Evolutionary conservation across 2,113 vertebrate species (phyloP).

Genomic region (Festucalex cinctus): DNA sequence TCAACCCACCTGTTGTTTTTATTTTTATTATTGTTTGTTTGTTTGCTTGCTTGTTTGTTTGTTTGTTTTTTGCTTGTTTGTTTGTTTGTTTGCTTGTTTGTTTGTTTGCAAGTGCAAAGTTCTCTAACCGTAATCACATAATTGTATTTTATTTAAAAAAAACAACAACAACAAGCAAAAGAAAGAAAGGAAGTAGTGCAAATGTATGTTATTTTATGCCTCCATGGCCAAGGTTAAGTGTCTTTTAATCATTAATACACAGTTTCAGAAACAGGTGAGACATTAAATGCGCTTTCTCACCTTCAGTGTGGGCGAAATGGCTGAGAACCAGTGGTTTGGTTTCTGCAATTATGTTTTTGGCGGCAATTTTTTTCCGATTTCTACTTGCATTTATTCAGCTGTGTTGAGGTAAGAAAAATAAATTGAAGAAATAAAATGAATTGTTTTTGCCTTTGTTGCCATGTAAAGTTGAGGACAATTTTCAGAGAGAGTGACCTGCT

Average conservation of each 20-base stretch:
- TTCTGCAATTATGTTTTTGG: slow-evolving; percentile 18
- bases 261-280: slow-evolving; percentile 58
- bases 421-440: not conserved
- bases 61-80: no score
- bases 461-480: no score
- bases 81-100: no score
- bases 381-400: not conserved
- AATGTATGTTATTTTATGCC: slow-evolving; percentile 8
- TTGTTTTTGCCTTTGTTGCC: no score
- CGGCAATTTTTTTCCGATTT: slow-evolving; percentile 11
- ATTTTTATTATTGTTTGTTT: no score
- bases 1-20: no score
- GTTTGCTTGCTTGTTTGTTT: no score
- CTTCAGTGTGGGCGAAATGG: slow-evolving; percentile 37
- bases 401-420: slow-evolving; percentile 24
- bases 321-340: slow-evolving; percentile 11
- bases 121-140: not conserved
- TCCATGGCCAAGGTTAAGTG: slow-evolving; percentile 37
- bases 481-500: not conserved
- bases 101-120: no score
- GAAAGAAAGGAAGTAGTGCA: not conserved
- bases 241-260: slow-evolving; percentile 63
- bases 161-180: no score
- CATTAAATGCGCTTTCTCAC: slow-evolving; percentile 56
- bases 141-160: not conserved